phyloP scores from a whole-genome alignment of 2,797 vertebrate genomes.

The Hirundo rustica region DNA sequence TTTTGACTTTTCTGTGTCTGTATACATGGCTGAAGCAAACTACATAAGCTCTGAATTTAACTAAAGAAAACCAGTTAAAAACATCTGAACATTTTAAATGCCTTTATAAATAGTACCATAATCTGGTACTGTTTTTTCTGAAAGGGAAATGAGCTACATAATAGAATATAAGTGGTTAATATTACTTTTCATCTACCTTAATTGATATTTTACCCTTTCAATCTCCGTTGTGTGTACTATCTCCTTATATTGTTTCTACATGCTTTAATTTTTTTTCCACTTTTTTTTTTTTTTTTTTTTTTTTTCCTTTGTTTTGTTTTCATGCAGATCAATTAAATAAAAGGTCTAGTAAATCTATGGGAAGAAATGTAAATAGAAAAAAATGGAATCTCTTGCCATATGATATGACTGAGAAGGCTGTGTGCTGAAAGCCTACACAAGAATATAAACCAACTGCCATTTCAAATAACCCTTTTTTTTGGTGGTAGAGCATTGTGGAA shows the following conservation, averaged over 20 bases:
- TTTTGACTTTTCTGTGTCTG: background rate
- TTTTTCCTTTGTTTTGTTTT: background rate
- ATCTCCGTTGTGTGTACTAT: background rate
- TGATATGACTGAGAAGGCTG: background rate
- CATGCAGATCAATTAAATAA: background rate
- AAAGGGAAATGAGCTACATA: background rate
- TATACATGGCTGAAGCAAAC: background rate
- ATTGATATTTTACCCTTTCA: constrained; percentile 16
- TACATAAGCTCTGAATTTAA: background rate
- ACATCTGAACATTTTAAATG: background rate
- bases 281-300: background rate
- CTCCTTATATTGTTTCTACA: background rate
- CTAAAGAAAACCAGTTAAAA: background rate
- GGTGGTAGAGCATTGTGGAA: background rate
- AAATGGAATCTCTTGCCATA: background rate
- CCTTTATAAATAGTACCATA: background rate
- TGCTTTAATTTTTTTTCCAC: background rate
- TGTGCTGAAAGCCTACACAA: background rate
- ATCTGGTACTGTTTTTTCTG: background rate
- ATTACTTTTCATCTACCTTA: background rate
- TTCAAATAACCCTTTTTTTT: background rate
- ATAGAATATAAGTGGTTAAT: background rate
- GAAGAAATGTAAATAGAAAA: background rate
- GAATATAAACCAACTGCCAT: background rate
- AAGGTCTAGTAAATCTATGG: background rate